Percentiles rank a stretch among this genome's conserved stretches.
Evolutionary conservation across 2,113 vertebrate genomes (phyloP).

Genomic region (Sinocyclocheilus anshuiensis): DNA sequence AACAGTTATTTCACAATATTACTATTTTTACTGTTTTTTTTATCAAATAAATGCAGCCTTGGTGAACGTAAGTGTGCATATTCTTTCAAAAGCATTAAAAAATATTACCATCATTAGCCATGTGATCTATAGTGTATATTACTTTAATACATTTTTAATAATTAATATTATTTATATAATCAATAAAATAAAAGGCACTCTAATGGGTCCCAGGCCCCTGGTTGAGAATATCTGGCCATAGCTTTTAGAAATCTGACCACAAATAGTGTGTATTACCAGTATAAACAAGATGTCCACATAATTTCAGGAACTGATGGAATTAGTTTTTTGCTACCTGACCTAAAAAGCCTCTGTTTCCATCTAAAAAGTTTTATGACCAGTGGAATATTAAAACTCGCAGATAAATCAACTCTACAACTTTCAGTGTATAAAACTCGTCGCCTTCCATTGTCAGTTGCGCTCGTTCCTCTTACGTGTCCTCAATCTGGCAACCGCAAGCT

Average conservation of each 20-base stretch:
- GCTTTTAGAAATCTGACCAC: background rate
- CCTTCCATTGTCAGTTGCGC: no score
- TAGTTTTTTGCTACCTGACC: no score
- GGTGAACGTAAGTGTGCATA: no score
- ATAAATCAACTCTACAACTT: no score
- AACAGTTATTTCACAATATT: background rate
- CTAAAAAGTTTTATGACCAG: no score
- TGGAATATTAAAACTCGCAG: no score
- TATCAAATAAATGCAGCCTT: background rate
- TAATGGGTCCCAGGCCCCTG: no score
- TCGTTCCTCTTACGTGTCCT: no score
- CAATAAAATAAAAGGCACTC: background rate
- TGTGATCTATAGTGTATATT: background rate
- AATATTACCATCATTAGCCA: background rate
- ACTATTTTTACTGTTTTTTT: background rate
- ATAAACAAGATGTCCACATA: background rate
- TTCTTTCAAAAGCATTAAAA: background rate
- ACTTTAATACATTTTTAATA: background rate
- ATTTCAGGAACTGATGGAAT: background rate
- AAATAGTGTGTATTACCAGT: background rate
- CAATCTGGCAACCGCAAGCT: no score
- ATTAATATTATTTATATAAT: background rate
- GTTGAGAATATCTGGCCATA: background rate
- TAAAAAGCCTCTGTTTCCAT: no score
- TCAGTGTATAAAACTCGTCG: no score